A percentile compares a stretch with the other conserved stretches of the same genome.
Evolutionary conservation across 2,888 invertebrate species (phyloP).

Genomic region (Hyposoter didymator): DNA sequence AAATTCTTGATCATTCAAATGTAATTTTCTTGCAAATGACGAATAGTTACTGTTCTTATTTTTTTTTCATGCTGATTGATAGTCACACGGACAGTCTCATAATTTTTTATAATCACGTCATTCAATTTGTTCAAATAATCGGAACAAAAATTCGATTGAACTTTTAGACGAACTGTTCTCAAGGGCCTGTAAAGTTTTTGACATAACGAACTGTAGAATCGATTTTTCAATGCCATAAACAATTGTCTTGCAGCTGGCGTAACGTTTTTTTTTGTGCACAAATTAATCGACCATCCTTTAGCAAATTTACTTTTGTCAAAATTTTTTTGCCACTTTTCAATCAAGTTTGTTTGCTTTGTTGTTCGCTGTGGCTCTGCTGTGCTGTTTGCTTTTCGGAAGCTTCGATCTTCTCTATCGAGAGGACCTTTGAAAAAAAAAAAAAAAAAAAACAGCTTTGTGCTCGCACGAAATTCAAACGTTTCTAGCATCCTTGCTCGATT

Average conservation of each 20-base stretch:
- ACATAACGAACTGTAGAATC: background rate
- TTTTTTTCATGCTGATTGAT: background rate
- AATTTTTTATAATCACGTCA: background rate
- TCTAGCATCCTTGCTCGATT: background rate
- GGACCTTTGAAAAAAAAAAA: background rate
- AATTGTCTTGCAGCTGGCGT: background rate
- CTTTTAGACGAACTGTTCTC: background rate
- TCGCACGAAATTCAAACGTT: conserved; percentile 46
- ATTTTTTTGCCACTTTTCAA: background rate
- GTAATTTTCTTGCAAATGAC: too few relatives aligned
- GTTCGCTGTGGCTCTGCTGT: conserved; percentile 40
- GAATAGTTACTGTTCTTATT: too few relatives aligned
- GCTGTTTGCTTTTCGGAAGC: conserved; percentile 30
- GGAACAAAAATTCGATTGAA: background rate
- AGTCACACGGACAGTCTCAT: background rate
- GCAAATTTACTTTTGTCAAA: background rate
- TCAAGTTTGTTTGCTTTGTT: background rate
- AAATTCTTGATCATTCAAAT: too few relatives aligned
- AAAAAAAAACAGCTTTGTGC: conserved; percentile 8
- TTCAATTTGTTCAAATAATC: background rate
- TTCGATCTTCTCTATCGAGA: conserved; percentile 7
- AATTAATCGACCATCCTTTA: background rate
- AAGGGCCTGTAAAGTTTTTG: background rate
- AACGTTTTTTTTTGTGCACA: background rate
- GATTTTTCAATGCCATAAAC: background rate